Percentiles rank a stretch among this genome's conserved stretches.
phyloP scores from a whole-genome alignment of 2,888 invertebrate genomes.

The Drosophila picticornis region DNA sequence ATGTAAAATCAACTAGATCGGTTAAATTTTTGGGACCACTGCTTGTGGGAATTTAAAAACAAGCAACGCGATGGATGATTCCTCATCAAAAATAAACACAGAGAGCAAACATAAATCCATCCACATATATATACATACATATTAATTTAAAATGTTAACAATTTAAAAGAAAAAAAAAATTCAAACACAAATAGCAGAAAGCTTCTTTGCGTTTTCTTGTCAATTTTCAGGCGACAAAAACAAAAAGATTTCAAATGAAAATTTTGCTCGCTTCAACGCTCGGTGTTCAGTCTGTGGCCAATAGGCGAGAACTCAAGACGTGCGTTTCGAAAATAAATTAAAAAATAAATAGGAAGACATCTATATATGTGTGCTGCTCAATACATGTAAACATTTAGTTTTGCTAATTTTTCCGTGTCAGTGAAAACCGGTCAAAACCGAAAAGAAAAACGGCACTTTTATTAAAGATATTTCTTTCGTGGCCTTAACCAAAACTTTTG shows the following conservation, averaged over 20 bases:
- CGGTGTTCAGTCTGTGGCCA: slow-evolving; percentile 63
- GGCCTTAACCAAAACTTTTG: slow-evolving; percentile 42
- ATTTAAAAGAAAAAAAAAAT: slow-evolving; percentile 37
- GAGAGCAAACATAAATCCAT: slow-evolving; percentile 15
- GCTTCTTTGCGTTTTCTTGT: slow-evolving; percentile 23
- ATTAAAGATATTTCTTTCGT: slow-evolving; percentile 17
- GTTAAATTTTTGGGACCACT: slow-evolving; percentile 38
- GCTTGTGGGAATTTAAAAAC: slow-evolving; percentile 22
- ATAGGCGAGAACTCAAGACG: slow-evolving; percentile 69
- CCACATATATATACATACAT: slow-evolving; percentile 16
- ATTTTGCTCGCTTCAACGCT: slow-evolving; percentile 36
- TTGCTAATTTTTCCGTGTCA: slow-evolving; percentile 48
- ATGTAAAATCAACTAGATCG: not conserved
- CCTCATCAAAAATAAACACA: slow-evolving; percentile 39
- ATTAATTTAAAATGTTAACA: slow-evolving; percentile 31
- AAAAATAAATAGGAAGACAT: slow-evolving; percentile 14
- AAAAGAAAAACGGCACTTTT: slow-evolving; percentile 15
- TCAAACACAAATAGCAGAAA: slow-evolving; percentile 48
- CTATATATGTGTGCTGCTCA: slow-evolving; percentile 28
- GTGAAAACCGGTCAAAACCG: slow-evolving; percentile 56
- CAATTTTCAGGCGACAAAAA: slow-evolving; percentile 47
- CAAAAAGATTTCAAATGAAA: slow-evolving; percentile 43
- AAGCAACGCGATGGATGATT: slow-evolving; percentile 44
- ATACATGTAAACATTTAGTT: slow-evolving; percentile 26
- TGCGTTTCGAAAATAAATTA: slow-evolving; percentile 39